Base-by-base conservation (phyloP, 1,140 invertebrate species). In the Drosophila melanica region DNA sequence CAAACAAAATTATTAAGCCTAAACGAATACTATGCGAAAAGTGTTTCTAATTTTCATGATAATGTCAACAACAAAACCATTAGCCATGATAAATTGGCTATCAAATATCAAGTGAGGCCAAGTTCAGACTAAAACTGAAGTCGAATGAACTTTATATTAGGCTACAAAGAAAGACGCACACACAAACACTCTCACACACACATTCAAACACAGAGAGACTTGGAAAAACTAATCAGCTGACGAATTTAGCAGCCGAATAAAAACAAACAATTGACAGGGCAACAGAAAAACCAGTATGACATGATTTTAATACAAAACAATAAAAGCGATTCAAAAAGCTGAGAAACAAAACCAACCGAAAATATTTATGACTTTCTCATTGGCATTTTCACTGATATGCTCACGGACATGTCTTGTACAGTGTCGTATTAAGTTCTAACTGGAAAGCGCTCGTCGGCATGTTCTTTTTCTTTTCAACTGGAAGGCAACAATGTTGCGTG, bases 1-100 rank as follows among this genome's bases (percentile, higher is more conserved):
- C 54, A 37, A 23, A 23, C 59, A 67, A 45, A 70, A 35, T 20
- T 73, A 53, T 44, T 11, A 20, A 47, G 33, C 39, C 10, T 48
- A 57, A 47, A 47, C 14, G 10, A 57, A 57, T 33, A 48, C 11
- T 27, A 50, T 39, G 35, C 20, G 42, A 81, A 57, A 75, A 63
- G 69, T 86, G 77, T 86, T 87, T 86, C 58, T 86, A 85, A 75
- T 87, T 85, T 81, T 87, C 82, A 85, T 68, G 44, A 75, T 78
- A 62, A 65, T 78, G 64, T 77, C 12, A 33, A 77, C 58, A 50
- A 62, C 35, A 59, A 77, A 77, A 14, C 33, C 9, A 35, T 33
- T 66, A 69, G 45, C 44, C 79, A 62, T 54, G 16, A 51, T 66
- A 47, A 48, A 63, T 44, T 67, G 41, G 66, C 59, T 70, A 82